Base-by-base conservation (phyloP, 2,113 vertebrate species). In the Psophia crepitans region DNA sequence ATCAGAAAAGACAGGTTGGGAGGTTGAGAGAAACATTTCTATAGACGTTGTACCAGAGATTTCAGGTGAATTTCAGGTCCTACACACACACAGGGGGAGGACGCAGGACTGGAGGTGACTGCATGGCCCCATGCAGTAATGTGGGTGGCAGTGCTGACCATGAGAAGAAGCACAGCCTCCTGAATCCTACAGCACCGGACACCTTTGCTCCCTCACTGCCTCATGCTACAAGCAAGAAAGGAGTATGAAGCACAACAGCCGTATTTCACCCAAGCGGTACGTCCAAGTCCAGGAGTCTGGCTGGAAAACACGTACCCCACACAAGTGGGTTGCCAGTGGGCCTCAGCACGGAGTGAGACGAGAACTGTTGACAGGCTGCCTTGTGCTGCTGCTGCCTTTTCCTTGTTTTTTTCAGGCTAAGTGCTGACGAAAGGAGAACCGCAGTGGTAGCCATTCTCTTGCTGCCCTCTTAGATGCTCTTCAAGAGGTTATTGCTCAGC, bases 121-220 rank as follows among this genome's bases (percentile, higher is more conserved):
- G 24, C 14, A 20, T 17, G 28, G 48, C 28, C 32, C 43, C 35
- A 8, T 12, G 28, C 11, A 53, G 24, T 4, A 41, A 60, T 9
- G n/a, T 1, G 1, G 19, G 22, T 46, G 78, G 61, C 51, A 83
- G 51, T 27, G 43, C 43, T 73, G 26, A 9, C 8, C 2, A 0
- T 17, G 68, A 80, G 37, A 32, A 75, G 43, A 71, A 69, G 76
- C 20, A 12, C 58, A 80, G 44, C 10, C 54, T 60, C 73, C 15
- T 11, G 28, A 51, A 57, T n/a, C 54, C 35, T 37, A 14, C 61
- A 75, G 11, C 57, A 41, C 56, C 2, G 1, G 21, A 32, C 7
- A 1, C 27, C 43, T 79, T 63, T 4, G 0, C 23, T 48, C 10
- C 6, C 2, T 21, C 51, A 18, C 61, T 79, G 56, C 61, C n/a